A percentile compares a stretch with the other conserved stretches of the same genome.
phyloP scores from a whole-genome alignment of 2,888 invertebrate genomes.

The Dryobotodes eremita region DNA sequence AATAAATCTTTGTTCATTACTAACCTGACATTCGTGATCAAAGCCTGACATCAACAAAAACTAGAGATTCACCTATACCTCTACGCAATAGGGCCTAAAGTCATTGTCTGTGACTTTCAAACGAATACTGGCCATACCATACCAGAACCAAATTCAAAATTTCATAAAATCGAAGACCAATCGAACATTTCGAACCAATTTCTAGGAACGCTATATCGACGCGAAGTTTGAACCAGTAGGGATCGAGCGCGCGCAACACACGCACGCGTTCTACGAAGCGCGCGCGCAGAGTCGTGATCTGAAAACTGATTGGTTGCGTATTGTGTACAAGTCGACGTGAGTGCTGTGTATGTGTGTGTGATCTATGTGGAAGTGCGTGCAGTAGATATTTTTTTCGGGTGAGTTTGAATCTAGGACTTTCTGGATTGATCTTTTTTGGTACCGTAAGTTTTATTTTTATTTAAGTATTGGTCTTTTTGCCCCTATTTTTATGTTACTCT shows the following conservation, averaged over 20 bases:
- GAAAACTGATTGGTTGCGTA: conserved; percentile 78
- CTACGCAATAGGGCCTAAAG: background rate
- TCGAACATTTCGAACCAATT: conserved; percentile 40
- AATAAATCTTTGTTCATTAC: background rate
- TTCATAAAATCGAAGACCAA: conserved; percentile 53
- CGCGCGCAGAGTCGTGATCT: conserved; percentile 79
- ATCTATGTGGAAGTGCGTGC: conserved; percentile 64
- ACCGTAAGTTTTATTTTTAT: conserved; percentile 46
- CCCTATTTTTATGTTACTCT: too few species aligned
- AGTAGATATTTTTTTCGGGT: conserved; percentile 64
- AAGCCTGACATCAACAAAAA: background rate
- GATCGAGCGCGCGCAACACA: conserved; percentile 74
- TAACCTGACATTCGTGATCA: background rate
- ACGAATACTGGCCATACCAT: background rate
- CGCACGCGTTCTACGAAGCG: conserved; percentile 86
- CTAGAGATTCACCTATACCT: background rate
- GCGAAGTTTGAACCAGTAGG: conserved; percentile 70
- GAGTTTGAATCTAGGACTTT: conserved; percentile 53
- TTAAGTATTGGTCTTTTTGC: background rate
- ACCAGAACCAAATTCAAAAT: conserved; percentile 39
- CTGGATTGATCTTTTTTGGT: conserved; percentile 48
- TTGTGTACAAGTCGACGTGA: conserved; percentile 64
- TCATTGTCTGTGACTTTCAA: background rate
- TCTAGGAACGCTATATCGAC: conserved; percentile 64
- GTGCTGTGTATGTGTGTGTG: conserved; percentile 69